These are phyloP conservation scores for Epizoanthus illoricatus DNA, from an alignment of 92 coral and sea anemone species.

Conservation along the genomic window DNA sequence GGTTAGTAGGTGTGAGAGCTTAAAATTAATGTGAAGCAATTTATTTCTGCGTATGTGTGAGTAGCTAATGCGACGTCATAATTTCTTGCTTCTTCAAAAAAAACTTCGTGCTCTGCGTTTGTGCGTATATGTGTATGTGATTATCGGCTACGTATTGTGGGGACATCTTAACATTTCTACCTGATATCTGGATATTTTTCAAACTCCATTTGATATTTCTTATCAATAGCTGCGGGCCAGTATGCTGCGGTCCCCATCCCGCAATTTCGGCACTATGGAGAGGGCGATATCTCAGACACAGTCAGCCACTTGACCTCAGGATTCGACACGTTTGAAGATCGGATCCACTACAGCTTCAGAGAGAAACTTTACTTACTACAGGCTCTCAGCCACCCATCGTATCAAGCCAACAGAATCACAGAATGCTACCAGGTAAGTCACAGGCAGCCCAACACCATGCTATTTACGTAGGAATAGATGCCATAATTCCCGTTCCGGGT, in stretches of 20 bases:
- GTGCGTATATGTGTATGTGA: no score
- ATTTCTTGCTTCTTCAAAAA: no score
- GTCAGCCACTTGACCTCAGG: conserved; percentile 45
- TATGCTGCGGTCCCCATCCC: conserved; percentile 29
- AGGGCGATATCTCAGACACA: conserved; percentile 18
- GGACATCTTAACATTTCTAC: no score
- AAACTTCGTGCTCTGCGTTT: no score
- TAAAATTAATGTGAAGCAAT: no score
- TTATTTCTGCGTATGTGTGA: no score
- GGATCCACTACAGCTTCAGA: conserved; percentile 68
- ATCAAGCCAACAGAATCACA: conserved; percentile 68
- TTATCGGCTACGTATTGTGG: no score
- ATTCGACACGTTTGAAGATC: conserved; percentile 64
- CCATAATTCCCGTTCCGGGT: no score
- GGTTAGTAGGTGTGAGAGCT: no score
- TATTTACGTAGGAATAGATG: no score
- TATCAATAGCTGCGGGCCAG: conserved; percentile 9
- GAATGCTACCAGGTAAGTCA: conserved; percentile 47
- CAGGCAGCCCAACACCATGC: neutral
- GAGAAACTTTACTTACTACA: conserved; percentile 72
- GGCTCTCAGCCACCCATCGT: conserved; percentile 93
- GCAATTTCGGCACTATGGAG: neutral
- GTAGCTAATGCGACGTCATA: no score
- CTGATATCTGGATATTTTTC: no score
- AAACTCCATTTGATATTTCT: neutral